Evolutionary conservation across 2,888 invertebrate genomes (phyloP).

Genomic region (Drosophila emarginata): DNA sequence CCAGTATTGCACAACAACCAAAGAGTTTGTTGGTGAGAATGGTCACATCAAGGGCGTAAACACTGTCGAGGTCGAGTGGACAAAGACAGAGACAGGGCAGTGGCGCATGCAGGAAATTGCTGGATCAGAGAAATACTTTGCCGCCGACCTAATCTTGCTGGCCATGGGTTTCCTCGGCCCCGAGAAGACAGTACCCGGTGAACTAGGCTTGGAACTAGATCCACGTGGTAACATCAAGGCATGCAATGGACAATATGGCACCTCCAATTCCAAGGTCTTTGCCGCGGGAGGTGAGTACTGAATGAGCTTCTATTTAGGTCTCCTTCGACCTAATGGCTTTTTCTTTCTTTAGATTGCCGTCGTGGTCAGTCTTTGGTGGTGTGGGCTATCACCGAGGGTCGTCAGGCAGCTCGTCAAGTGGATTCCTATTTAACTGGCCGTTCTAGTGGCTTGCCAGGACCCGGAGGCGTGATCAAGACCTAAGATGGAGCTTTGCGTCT

Average conservation of each 20-base stretch:
- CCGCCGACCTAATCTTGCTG: slow-evolving; percentile 95
- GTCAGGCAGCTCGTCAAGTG: slow-evolving; percentile 98
- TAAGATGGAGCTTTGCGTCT: slow-evolving; percentile 44
- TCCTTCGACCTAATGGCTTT: not conserved
- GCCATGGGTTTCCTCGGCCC: slow-evolving; percentile 99
- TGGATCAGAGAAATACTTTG: slow-evolving; percentile 90
- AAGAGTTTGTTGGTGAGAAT: slow-evolving; percentile 95
- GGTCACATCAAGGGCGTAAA: slow-evolving; percentile 96
- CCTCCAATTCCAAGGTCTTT: slow-evolving; percentile 92
- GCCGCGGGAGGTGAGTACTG: slow-evolving; percentile 93
- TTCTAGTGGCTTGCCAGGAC: slow-evolving; percentile 92
- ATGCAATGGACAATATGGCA: slow-evolving; percentile 89
- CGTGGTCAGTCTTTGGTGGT: slow-evolving; percentile 99
- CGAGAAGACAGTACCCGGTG: slow-evolving; percentile 93
- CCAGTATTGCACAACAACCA: slow-evolving; percentile 95
- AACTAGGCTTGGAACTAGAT: slow-evolving; percentile 92
- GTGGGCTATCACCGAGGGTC: slow-evolving; percentile 98
- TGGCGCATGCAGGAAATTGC: slow-evolving; percentile 96
- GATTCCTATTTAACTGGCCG: slow-evolving; percentile 91
- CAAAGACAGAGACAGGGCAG: slow-evolving; percentile 93
- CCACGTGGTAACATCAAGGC: slow-evolving; percentile 96
- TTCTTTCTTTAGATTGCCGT: slow-evolving; percentile 90
- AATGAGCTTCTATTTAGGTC: not conserved
- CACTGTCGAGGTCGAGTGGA: slow-evolving; percentile 96
- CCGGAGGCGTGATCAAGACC: slow-evolving; percentile 91